Base-by-base conservation (phyloP, 2,888 invertebrate genomes). In the Drosophila ochracea region DNA sequence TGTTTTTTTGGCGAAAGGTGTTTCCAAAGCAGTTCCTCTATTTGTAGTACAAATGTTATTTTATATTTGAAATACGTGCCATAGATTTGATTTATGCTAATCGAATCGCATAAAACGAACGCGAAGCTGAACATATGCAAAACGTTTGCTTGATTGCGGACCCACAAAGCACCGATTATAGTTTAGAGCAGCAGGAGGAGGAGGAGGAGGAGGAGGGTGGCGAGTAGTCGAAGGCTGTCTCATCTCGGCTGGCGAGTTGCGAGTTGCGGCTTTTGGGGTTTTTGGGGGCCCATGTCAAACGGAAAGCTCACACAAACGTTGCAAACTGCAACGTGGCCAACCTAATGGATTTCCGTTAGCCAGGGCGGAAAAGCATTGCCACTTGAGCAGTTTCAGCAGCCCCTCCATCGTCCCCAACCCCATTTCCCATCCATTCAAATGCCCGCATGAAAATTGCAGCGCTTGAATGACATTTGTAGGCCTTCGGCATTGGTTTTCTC, bases 261-360 rank as follows among this genome's bases (percentile, higher is more conserved):
- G 66, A 47, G 25, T 35, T 53, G 35, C 41, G 41, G 41, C 28
- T 39, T 55, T 30, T 41, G 41, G 58, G 66, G 64, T 21, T 61
- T 35, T 41, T 28, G 41, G 52, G 16, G 16, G 35, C 16, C 69
- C 76, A 76, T 87, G 87, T 89, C 84, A 84, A 87, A 80, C 88
- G 88, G 90, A 88, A 90, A 88, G 74, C 83, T 78, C 77, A 55
- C 74, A 79, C 76, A 84, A 11, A 55, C 9, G 83, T 55, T 83
- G 89, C 86, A 89, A 86, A 89, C 87, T 86, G 83, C 76, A 84
- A 68, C 53, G 77, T 73, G 76, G 67, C 75, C 83, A 83, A 78
- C 90, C 83, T 88, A 88, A 88, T 88, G 88, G 90, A 88, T 90
- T 90, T 88, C 88, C 88, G 90, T 70, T 75, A 76, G 83, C 83